Evolutionary conservation across 2,113 vertebrate genomes (phyloP), one percentile per base, ranked within the genome.

Genomic region (Lampris incognitus): DNA sequence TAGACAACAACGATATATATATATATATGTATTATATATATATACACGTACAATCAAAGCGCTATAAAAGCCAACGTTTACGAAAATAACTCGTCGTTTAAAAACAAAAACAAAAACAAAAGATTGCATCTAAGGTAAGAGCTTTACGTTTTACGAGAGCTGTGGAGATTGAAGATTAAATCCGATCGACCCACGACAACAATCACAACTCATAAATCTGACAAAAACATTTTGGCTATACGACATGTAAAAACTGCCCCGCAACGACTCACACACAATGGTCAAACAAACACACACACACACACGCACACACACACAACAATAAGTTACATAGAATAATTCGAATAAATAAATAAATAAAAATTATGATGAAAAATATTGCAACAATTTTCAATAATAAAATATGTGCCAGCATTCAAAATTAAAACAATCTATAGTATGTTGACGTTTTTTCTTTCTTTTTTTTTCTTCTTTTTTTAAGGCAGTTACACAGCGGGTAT

Each of bases 21-120:
- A 24, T 24, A 24, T 24, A 24, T 24, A 24, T 24, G 24, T 24
- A 24, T 24, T 24, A 24, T 24, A 24, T 24, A 24, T 24, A 24
- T 24, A 24, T 94, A 95, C 97, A 97, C 96, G 94, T 97, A 97
- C 97, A 97, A 96, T 96, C 74, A 95, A 97, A 98, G 97, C 98
- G 96, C 95, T 97, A 97, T 97, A 98, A 98, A 99, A 97, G 97
- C 98, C 97, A 98, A 98, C 97, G 97, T 96, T 96, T 98, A 98
- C 95, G 96, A 99, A 99, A 99, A 99, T 99, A 99, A 97, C 91
- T 88, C 97, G 96, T 99, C 95, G 96, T 96, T 97, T 98, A 98
- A 99, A 24, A 24, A 24, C 24, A 24, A 24, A 24, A 24, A 24
- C 24, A 24, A 24, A 24, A 24, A 24, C 24, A 24, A 99, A 98